These are phyloP conservation scores for Lipophrys pholis DNA, from an alignment of 2,113 vertebrate species.

Conservation along the genomic window DNA sequence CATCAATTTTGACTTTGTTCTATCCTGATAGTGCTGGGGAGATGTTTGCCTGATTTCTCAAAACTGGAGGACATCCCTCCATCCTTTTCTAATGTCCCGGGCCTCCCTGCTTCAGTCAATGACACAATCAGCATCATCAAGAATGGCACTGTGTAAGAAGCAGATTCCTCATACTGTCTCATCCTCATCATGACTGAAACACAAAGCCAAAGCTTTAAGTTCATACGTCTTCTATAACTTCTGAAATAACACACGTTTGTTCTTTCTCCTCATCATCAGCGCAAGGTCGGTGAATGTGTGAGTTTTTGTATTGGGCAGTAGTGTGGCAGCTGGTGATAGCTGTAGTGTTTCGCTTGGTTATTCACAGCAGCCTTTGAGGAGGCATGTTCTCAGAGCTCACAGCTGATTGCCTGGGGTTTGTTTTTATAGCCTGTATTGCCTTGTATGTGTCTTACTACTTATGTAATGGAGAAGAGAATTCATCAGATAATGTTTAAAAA, in stretches of 20 bases:
- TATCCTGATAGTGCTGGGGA: conserved; percentile 80
- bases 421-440: no score
- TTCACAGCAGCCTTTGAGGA: conserved; percentile 1
- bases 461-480: no score
- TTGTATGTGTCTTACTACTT: no score
- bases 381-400: background rate
- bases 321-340: conserved; percentile 46
- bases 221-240: background rate
- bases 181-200: background rate
- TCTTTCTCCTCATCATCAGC: conserved; percentile 64
- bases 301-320: conserved; percentile 54
- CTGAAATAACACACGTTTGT: conserved; percentile 3
- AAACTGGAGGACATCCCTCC: conserved; percentile 16
- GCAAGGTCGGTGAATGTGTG: conserved; percentile 54
- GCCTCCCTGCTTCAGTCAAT: conserved; percentile 48
- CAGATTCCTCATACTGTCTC: background rate
- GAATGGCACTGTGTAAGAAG: conserved; percentile 78
- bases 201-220: background rate
- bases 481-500: no score
- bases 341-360: background rate
- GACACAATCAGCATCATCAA: conserved; percentile 59
- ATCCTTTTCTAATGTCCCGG: conserved; percentile 40
- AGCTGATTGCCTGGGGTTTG: no score
- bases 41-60: conserved; percentile 84
- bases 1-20: background rate